Conservation (phyloP, 2,797 vertebrate species). For the Cyprinella venusta region DNA sequence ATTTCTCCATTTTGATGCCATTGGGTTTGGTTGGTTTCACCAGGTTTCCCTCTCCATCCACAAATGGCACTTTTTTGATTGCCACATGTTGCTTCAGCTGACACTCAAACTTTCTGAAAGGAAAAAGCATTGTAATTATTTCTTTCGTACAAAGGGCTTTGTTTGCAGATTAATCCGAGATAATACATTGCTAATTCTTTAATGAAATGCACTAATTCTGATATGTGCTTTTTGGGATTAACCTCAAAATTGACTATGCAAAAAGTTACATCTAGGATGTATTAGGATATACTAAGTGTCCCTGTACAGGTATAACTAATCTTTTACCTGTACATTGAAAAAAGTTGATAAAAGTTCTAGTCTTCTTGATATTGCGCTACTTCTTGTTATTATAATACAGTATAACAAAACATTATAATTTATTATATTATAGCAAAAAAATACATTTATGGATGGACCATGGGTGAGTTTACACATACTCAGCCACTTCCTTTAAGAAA, state of each 20-base stretch:
- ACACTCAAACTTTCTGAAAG: slow-evolving; percentile 79
- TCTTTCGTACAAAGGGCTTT: neutral
- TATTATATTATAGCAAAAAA: neutral
- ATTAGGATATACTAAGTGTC: neutral
- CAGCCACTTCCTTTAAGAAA: slow-evolving; percentile 82
- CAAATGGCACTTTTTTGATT: slow-evolving; percentile 90
- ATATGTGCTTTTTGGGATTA: neutral
- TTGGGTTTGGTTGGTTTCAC: slow-evolving; percentile 87
- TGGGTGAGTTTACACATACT: slow-evolving; percentile 69
- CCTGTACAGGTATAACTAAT: neutral
- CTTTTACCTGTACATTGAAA: neutral
- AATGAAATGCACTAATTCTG: neutral
- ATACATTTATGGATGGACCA: neutral
- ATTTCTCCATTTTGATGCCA: slow-evolving; percentile 98
- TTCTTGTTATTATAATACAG: neutral
- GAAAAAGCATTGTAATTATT: slow-evolving; percentile 5
- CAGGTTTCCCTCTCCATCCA: slow-evolving; percentile 83
- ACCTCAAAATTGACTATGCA: neutral
- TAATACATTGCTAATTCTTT: neutral
- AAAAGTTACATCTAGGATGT: neutral
- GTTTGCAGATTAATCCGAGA: neutral
- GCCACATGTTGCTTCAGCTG: slow-evolving; percentile 87
- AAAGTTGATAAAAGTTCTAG: neutral
- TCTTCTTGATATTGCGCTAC: neutral
- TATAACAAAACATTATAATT: neutral